A percentile compares a stretch with the other conserved stretches of the same genome.
These are phyloP conservation scores for Amphilophus citrinellus DNA, from an alignment of 2,113 vertebrate genomes.

Conservation along the genomic window DNA sequence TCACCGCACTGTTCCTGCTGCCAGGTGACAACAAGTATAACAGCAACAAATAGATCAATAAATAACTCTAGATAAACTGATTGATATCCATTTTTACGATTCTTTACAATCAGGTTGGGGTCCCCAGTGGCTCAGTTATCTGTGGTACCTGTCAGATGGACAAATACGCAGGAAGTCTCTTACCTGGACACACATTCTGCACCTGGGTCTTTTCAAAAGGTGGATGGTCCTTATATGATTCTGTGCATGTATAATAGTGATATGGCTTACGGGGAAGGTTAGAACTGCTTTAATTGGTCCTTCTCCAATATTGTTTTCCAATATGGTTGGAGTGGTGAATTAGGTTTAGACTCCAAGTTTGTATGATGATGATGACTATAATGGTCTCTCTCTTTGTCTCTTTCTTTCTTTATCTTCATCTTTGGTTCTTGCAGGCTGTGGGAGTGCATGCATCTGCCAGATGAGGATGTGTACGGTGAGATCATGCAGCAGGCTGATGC, in stretches of 20 bases:
- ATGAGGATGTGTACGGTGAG: slow-evolving; percentile 33
- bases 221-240: slow-evolving; percentile 41
- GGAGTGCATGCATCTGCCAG: slow-evolving; percentile 66
- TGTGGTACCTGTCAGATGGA: slow-evolving; percentile 85
- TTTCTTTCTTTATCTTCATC: background rate
- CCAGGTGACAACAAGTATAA: slow-evolving; percentile 61
- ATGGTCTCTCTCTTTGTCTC: background rate
- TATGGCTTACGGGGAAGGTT: background rate
- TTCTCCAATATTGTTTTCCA: background rate
- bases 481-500: slow-evolving; percentile 83
- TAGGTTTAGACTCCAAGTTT: background rate
- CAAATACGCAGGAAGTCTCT: slow-evolving; percentile 59
- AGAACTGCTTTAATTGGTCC: background rate
- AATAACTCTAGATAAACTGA: background rate
- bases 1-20: slow-evolving; percentile 79
- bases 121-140: slow-evolving; percentile 85
- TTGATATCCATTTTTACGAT: background rate
- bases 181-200: slow-evolving; percentile 83
- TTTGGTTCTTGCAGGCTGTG: slow-evolving; percentile 77
- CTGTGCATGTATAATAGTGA: background rate
- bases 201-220: slow-evolving; percentile 89
- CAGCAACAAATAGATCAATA: background rate
- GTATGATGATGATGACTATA: background rate
- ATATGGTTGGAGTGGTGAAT: background rate
- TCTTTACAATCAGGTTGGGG: slow-evolving; percentile 66